Percentiles rank a stretch among this genome's conserved stretches.
Evolutionary conservation across 2,113 vertebrate species (phyloP).

Genomic region (Fulica atra): DNA sequence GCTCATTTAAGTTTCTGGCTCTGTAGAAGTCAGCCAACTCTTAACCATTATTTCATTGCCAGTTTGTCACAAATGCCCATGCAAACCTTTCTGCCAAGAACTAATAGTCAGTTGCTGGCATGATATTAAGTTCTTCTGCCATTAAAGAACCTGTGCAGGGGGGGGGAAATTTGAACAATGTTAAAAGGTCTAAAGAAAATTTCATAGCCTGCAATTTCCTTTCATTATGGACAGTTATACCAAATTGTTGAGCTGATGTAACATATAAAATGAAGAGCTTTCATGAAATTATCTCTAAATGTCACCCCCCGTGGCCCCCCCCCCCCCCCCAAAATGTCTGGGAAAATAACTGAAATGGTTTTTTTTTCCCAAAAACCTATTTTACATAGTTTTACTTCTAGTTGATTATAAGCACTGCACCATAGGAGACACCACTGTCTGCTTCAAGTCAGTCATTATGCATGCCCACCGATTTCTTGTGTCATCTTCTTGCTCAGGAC

Average conservation of each 20-base stretch:
- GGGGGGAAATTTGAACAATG: neutral
- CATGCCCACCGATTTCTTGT: neutral
- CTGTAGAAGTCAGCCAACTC: neutral
- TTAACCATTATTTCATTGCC: slow-evolving; percentile 35
- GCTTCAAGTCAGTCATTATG: neutral
- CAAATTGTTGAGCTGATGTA: slow-evolving; percentile 38
- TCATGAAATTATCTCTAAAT: slow-evolving; percentile 31
- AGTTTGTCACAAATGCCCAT: slow-evolving; percentile 44
- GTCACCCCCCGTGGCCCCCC: neutral
- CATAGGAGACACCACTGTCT: neutral
- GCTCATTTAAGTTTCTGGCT: neutral
- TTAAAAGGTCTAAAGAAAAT: slow-evolving; percentile 32
- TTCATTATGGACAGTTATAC: slow-evolving; percentile 48
- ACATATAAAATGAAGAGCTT: neutral
- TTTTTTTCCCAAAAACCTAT: neutral
- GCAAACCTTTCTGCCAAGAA: slow-evolving; percentile 30
- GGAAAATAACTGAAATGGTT: neutral
- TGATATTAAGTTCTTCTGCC: slow-evolving; percentile 14
- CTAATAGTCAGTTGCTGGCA: slow-evolving; percentile 34
- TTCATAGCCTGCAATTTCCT: slow-evolving; percentile 40
- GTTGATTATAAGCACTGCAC: neutral
- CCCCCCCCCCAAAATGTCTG: neutral
- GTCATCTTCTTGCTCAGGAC: neutral
- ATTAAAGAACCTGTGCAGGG: neutral
- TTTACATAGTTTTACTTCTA: slow-evolving; percentile 40